These are phyloP conservation scores for Xanthostigma xanthostigma DNA, from an alignment of 2,888 invertebrate species.

Conservation along the genomic window DNA sequence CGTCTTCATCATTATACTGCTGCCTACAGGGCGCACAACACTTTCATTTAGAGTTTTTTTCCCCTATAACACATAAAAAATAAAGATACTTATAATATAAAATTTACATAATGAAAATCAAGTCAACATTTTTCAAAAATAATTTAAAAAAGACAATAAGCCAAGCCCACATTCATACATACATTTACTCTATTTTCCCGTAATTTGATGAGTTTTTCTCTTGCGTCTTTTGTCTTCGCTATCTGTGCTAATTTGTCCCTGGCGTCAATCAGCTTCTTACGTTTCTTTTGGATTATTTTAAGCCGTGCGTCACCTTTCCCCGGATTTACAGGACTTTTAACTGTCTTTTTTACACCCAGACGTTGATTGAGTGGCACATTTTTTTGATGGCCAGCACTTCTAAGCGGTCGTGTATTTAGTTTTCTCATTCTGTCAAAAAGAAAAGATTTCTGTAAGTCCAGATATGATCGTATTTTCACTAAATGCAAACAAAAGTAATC, in stretches of 20 bases:
- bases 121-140: not conserved
- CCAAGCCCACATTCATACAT: slow-evolving; percentile 4
- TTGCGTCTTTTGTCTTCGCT: slow-evolving; percentile 59
- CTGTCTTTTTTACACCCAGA: not conserved
- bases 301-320: slow-evolving; percentile 50
- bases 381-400: not conserved
- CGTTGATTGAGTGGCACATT: not conserved
- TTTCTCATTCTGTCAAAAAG: not conserved
- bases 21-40: slow-evolving; percentile 26
- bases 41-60: slow-evolving; percentile 16
- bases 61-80: slow-evolving; percentile 6
- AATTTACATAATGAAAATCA: not conserved
- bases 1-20: slow-evolving; percentile 32
- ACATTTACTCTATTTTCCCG: slow-evolving; percentile 32
- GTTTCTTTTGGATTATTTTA: slow-evolving; percentile 64
- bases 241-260: slow-evolving; percentile 64
- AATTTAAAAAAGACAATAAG: not conserved
- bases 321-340: not conserved
- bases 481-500: not conserved
- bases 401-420: not conserved
- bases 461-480: not conserved
- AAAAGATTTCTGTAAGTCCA: not conserved
- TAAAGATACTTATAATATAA: not conserved
- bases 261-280: slow-evolving; percentile 61
- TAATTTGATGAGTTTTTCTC: slow-evolving; percentile 52